These are phyloP conservation scores for Melanogrammus aeglefinus DNA, from an alignment of 2,797 vertebrate genomes.

Conservation along the genomic window DNA sequence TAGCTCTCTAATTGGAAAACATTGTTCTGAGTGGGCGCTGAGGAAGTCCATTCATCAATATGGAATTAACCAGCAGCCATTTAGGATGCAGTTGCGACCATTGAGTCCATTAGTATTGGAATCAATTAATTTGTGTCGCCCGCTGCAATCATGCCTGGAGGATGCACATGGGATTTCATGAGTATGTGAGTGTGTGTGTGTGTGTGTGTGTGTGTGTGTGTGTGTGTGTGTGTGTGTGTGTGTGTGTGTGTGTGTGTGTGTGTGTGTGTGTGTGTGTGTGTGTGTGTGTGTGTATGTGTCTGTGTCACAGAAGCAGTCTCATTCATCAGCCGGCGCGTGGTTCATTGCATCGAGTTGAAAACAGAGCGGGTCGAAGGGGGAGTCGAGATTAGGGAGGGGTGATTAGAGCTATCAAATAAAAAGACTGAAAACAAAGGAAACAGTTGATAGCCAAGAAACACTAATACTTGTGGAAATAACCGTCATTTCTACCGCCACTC, in stretches of 20 bases:
- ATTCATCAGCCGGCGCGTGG: constrained; percentile 22
- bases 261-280: not conserved
- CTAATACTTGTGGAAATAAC: not conserved
- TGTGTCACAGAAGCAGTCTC: no score
- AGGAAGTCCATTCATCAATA: constrained; percentile 66
- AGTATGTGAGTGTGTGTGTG: constrained; percentile 11
- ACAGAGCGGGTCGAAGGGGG: not conserved
- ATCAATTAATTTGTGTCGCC: constrained; percentile 63
- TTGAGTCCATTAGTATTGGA: constrained; percentile 59
- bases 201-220: not conserved
- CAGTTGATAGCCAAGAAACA: not conserved
- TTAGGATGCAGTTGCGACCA: constrained; percentile 63
- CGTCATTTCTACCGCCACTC: not conserved
- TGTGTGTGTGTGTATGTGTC: not conserved
- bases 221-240: not conserved
- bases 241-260: constrained; percentile 6
- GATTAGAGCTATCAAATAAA: constrained; percentile 2
- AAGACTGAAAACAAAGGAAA: constrained; percentile 12
- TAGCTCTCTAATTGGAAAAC: constrained; percentile 62
- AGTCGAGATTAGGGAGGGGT: constrained; percentile 3
- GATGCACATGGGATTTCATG: constrained; percentile 31
- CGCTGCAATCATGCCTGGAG: constrained; percentile 37
- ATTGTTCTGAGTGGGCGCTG: constrained; percentile 57
- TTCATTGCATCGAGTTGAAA: constrained; percentile 8
- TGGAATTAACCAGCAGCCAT: constrained; percentile 70